Evolutionary conservation across 2,888 invertebrate genomes (phyloP).

Genomic region (Apotomis capreana): DNA sequence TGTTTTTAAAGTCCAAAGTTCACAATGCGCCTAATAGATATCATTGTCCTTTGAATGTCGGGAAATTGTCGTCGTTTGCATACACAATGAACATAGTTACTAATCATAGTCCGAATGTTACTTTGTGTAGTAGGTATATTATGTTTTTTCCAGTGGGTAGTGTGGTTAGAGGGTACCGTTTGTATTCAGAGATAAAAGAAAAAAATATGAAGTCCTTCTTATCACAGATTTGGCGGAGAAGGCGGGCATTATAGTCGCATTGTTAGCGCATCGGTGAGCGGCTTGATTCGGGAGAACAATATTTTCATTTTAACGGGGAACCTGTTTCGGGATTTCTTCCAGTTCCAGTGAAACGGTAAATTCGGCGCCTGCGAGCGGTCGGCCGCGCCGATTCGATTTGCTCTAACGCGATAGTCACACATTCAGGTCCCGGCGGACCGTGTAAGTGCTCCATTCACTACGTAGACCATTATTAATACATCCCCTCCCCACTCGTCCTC

Average conservation of each 20-base stretch:
- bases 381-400: constrained; percentile 79
- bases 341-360: constrained; percentile 69
- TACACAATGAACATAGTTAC: neutral
- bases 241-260: constrained; percentile 28
- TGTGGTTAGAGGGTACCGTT: neutral
- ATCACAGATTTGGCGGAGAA: constrained; percentile 5
- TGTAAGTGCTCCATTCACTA: constrained; percentile 81
- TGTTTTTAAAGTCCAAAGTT: neutral
- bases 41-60: constrained; percentile 8
- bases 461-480: constrained; percentile 80
- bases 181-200: constrained; percentile 5
- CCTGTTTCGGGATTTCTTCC: constrained; percentile 56
- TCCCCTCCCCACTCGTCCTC: constrained; percentile 72
- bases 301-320: constrained; percentile 35
- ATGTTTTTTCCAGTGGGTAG: neutral
- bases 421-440: constrained; percentile 78
- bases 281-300: constrained; percentile 35
- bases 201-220: constrained; percentile 8
- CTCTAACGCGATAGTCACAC: constrained; percentile 80
- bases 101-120: neutral
- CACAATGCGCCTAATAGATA: constrained; percentile 12
- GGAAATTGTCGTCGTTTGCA: constrained; percentile 9
- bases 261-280: constrained; percentile 35
- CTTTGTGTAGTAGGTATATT: neutral
- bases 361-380: constrained; percentile 69